These are phyloP conservation scores for Ifrita kowaldi DNA, from an alignment of 2,113 vertebrate genomes.

Conservation along the genomic window DNA sequence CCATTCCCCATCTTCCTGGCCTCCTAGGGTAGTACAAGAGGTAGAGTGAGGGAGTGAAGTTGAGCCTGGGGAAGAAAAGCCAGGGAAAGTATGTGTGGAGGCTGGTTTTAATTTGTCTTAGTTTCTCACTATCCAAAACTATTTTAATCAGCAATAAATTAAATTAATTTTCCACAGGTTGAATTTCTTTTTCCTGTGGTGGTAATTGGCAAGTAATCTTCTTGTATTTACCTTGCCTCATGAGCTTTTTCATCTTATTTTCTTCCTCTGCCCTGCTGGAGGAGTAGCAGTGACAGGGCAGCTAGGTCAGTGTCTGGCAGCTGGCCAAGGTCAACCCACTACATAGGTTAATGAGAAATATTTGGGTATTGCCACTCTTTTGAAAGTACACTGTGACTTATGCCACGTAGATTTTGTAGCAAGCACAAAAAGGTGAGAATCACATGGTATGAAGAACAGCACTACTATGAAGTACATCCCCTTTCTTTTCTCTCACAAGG, in stretches of 20 bases:
- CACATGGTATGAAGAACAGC: neutral
- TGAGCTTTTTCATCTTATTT: neutral
- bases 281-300: neutral
- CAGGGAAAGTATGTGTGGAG: neutral
- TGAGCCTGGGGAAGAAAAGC: neutral
- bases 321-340: neutral
- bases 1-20: neutral
- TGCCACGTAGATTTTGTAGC: neutral
- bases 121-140: neutral
- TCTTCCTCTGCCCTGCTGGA: neutral
- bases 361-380: neutral
- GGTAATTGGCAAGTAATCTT: neutral
- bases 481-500: neutral
- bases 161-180: neutral
- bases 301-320: neutral
- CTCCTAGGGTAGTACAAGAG: rapidly evolving
- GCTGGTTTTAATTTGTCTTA: neutral
- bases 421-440: neutral
- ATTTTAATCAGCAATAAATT: neutral
- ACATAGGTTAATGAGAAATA: neutral
- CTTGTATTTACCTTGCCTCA: neutral
- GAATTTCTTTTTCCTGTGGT: neutral
- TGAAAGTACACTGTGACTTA: neutral
- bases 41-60: neutral
- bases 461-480: neutral